Base-by-base conservation (phyloP, 2,888 invertebrate species). In the Lepidocyrtoides sp. region DNA sequence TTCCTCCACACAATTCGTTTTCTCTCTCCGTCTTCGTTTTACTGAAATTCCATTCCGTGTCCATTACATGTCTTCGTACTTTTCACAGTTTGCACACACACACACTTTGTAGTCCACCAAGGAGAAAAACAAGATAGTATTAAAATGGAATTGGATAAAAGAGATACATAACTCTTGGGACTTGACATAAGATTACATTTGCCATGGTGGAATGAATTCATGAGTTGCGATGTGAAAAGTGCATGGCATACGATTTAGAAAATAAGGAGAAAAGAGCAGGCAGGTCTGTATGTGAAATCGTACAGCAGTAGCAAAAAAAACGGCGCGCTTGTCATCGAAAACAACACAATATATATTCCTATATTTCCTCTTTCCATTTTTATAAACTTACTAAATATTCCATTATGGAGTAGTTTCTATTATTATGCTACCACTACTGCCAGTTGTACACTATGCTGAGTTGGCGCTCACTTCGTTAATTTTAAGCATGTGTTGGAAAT, bases 81-180 rank as follows among this genome's bases (percentile, higher is more conserved):
- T n/a, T n/a, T n/a, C n/a, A n/a, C n/a, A n/a, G n/a, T n/a, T n/a
- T n/a, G n/a, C n/a, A n/a, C n/a, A n/a, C n/a, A n/a, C n/a, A n/a
- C 7, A 41, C 41, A 41, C 17, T 14, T 7, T 72, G 72, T 32
- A 66, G 72, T 20, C 44, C 44, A 44, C 7, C 23, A 60, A 72
- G 72, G 29, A 36, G 44, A 44, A 72, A 72, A 72, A 72, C 44
- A 60, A 79, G 79, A 79, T 82, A 66, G 81, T 12, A 88, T 69
- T 88, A 88, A 88, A 88, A 88, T 88, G 72, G 66, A 88, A 69
- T 88, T 79, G 88, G 88, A 88, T 63, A 88, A 81, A 88, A 57
- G 83, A 57, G 51, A 88, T 88, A 88, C 88, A 88, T 88, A 88
- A 88, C 88, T 88, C 88, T 88, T 88, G 88, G 88, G 88, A 88